Conservation (phyloP, 2,797 vertebrate genomes). For the Sebastiscus tertius region DNA sequence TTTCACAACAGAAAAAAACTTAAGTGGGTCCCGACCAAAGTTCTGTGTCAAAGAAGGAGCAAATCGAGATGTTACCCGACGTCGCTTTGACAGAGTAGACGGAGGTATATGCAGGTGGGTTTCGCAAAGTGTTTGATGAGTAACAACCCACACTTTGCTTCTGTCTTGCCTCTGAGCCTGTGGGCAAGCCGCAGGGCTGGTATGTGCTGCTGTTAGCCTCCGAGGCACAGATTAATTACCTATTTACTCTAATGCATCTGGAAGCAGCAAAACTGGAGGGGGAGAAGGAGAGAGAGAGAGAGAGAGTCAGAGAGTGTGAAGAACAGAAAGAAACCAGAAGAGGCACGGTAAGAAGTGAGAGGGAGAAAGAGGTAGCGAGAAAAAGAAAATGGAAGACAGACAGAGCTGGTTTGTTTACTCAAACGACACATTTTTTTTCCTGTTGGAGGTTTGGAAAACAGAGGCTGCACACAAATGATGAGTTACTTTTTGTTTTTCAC, state of each 20-base stretch:
- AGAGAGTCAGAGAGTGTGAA: background rate
- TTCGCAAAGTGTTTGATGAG: constrained; percentile 50
- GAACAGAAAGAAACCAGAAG: background rate
- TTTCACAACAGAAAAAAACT: no score
- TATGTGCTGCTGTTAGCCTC: constrained; percentile 64
- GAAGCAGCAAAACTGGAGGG: constrained; percentile 8
- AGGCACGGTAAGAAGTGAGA: constrained; percentile 1
- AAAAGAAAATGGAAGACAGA: constrained; percentile 12
- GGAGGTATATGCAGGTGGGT: constrained; percentile 7
- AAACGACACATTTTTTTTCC: constrained; percentile 1
- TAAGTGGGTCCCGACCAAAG: background rate
- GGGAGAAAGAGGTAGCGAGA: background rate
- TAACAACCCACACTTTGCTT: constrained; percentile 33
- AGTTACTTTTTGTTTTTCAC: constrained; percentile 1
- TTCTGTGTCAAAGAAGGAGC: background rate
- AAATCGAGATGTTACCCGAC: background rate
- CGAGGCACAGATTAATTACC: constrained; percentile 74
- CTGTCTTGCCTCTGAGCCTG: constrained; percentile 44
- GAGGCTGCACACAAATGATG: constrained; percentile 41
- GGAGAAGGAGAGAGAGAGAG: background rate
- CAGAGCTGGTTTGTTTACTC: constrained; percentile 38
- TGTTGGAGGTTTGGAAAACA: constrained; percentile 12
- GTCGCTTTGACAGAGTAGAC: background rate
- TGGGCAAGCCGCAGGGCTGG: constrained; percentile 54
- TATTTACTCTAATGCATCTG: constrained; percentile 70